Percentiles rank a stretch among this genome's conserved stretches.
Evolutionary conservation across 2,888 invertebrate species (phyloP).

Genomic region (Lumbricus terrestris): DNA sequence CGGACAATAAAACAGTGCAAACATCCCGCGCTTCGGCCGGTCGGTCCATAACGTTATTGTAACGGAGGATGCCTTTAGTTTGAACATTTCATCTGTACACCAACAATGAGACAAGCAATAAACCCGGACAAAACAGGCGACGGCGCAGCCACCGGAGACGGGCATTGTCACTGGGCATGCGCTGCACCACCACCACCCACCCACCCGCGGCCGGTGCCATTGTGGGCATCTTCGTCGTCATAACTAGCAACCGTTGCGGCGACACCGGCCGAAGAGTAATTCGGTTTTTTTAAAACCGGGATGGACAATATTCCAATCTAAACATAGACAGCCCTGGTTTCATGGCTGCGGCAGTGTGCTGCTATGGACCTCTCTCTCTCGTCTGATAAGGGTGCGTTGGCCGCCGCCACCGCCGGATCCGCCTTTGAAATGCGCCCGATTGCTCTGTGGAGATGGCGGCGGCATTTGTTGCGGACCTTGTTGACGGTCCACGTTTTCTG

Average conservation of each 20-base stretch:
- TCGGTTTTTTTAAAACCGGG: background rate
- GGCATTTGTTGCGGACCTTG: background rate
- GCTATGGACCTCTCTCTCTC: background rate
- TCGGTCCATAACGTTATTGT: background rate
- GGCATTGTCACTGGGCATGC: background rate
- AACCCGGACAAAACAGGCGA: background rate
- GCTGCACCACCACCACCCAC: too few relatives aligned
- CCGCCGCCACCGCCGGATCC: too few relatives aligned
- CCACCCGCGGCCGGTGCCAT: too few relatives aligned
- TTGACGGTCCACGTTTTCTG: background rate
- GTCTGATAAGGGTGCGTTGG: background rate
- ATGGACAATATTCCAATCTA: background rate
- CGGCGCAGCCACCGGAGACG: background rate
- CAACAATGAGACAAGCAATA: background rate
- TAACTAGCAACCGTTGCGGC: background rate
- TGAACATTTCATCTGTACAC: background rate
- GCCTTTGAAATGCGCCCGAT: background rate
- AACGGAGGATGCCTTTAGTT: background rate
- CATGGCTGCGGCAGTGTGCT: background rate
- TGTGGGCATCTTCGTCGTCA: constrained; percentile 3
- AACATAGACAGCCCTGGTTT: background rate
- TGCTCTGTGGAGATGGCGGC: background rate
- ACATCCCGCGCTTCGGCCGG: too few relatives aligned
- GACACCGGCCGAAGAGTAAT: background rate
- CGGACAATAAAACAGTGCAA: background rate